These are phyloP conservation scores for Melanaphis sacchari DNA, from an alignment of 1,140 invertebrate species.

Conservation along the genomic window DNA sequence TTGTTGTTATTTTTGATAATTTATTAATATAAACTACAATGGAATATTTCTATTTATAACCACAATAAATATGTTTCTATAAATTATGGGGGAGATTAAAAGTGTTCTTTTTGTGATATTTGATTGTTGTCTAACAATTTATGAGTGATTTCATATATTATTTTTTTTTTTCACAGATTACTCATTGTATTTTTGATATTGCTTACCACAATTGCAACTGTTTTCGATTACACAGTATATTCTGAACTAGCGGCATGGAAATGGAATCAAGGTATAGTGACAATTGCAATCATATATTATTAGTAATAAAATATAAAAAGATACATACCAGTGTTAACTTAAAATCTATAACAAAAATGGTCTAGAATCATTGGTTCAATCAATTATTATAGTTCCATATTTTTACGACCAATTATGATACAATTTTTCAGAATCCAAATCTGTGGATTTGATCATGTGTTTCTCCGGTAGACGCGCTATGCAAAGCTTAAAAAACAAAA, in stretches of 20 bases:
- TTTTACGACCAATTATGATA: background rate
- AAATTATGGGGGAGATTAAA: background rate
- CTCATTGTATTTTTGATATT: slow-evolving; percentile 49
- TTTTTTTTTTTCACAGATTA: slow-evolving; percentile 49
- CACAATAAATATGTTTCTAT: background rate
- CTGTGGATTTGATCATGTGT: slow-evolving; percentile 62
- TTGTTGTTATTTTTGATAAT: background rate
- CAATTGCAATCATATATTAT: background rate
- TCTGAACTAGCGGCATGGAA: slow-evolving; percentile 48
- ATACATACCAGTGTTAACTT: background rate
- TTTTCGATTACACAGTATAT: slow-evolving; percentile 61
- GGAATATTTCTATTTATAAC: background rate
- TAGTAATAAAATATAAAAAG: background rate
- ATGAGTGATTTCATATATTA: background rate
- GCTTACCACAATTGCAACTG: slow-evolving; percentile 60
- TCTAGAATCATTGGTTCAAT: background rate
- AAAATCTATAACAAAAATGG: background rate
- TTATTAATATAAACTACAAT: background rate
- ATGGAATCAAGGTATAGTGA: slow-evolving; percentile 57
- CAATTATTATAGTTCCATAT: background rate
- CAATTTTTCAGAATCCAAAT: slow-evolving; percentile 50
- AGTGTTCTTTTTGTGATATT: background rate
- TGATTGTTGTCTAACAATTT: background rate
- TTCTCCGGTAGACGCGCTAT: slow-evolving; percentile 62
- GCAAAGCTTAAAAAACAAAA: slow-evolving; percentile 56